Evolutionary conservation across 2,888 invertebrate species (phyloP), one percentile per base, ranked within the genome.

Genomic region (Himalopsyche tibetana): DNA sequence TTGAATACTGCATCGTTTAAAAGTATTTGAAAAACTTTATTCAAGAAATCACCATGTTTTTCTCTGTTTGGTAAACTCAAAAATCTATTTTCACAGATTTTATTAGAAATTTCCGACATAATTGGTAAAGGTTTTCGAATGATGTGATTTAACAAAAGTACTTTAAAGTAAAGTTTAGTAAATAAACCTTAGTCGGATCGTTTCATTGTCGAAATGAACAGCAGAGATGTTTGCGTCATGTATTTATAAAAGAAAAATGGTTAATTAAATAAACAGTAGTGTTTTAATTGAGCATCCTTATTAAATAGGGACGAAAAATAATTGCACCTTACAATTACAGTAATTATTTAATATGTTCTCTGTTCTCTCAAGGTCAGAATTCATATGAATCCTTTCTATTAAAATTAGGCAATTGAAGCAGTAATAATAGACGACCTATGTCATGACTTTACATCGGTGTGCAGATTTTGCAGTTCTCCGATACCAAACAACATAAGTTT

Each of bases 401-500:
- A 42, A 80, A 80, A 80, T 80, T 80, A 80, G 40, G 80, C 80
- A 80, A 80, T 80, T 80, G 42, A 51, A 45, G n/a, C 42, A 63
- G 74, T 36, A 38, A 36, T 74, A 74, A 36, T 36, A 74, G 11
- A 36, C 15, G 28, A 55, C 17, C 9, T n/a, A 28, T 12, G 74
- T 86, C 82, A 87, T 85, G 84, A 85, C 19, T 83, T 85, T 38
- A 85, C 69, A 82, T 84, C 74, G 2, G 84, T 38, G 36, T 85
- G 38, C 45, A 86, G 19, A 80, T 90, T 90, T 89, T 95, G 94
- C 28, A 95, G 90, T 89, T 96, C 95, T 55, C 93, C 93, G 38
- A 97, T 93, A 69, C 95, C 95, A 90, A 96, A 93, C 36, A 97
- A 91, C 89, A 96, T 95, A 87, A 97, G 91, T 90, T 97, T 97